phyloP scores from a whole-genome alignment of 1,140 invertebrate genomes.

The Trypoxylus dichotomus region DNA sequence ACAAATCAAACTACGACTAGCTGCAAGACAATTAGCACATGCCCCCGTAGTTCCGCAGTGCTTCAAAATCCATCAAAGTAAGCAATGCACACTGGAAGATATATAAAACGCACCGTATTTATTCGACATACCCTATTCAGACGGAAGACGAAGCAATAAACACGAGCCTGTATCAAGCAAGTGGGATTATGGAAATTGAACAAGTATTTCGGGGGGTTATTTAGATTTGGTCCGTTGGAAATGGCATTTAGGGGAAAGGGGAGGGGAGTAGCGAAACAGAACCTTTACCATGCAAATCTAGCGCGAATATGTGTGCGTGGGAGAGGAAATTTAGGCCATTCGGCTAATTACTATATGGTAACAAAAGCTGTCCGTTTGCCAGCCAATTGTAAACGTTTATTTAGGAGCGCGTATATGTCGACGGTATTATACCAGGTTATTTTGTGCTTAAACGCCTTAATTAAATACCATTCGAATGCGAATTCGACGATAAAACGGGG shows the following conservation, averaged over 20 bases:
- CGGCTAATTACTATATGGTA: not conserved
- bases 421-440: not conserved
- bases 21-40: too few relatives aligned
- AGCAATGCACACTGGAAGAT: not conserved
- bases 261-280: not conserved
- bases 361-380: not conserved
- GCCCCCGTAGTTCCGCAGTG: too few relatives aligned
- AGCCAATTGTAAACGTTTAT: constrained; percentile 8
- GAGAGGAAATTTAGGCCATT: not conserved
- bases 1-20: too few relatives aligned
- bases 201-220: not conserved
- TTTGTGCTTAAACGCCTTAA: constrained; percentile 20
- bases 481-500: not conserved
- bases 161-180: too few relatives aligned
- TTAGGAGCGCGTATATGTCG: not conserved
- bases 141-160: not conserved
- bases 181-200: too few relatives aligned
- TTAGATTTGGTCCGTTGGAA: constrained; percentile 4
- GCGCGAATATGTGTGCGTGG: not conserved
- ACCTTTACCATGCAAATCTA: constrained; percentile 8
- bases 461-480: not conserved
- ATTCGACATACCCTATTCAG: not conserved
- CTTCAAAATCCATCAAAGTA: not conserved
- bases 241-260: not conserved
- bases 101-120: not conserved